These are phyloP conservation scores for Dioctria linearis DNA, from an alignment of 2,888 invertebrate genomes.

Conservation along the genomic window DNA sequence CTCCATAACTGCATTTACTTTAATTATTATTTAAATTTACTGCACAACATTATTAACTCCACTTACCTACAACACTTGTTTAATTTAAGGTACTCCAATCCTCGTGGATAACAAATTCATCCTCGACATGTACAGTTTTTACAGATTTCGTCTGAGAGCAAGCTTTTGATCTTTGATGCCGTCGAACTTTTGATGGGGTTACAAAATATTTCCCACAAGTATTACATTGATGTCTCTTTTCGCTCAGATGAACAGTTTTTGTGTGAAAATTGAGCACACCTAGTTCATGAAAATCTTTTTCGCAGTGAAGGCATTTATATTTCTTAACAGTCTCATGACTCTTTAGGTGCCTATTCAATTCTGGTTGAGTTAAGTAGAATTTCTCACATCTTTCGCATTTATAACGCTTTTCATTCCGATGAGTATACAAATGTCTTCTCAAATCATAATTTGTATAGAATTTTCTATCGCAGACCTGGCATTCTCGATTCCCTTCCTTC, in stretches of 20 bases:
- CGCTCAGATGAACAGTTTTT: conserved; percentile 14
- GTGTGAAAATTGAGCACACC: conserved; percentile 19
- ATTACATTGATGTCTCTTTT: conserved; percentile 12
- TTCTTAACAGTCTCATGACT: not conserved
- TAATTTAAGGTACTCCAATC: not conserved
- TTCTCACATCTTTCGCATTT: not conserved
- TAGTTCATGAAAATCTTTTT: not conserved
- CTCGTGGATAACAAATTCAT: conserved; percentile 6
- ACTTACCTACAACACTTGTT: no score
- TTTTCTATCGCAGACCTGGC: not conserved
- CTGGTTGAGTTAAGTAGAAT: not conserved
- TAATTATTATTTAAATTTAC: no score
- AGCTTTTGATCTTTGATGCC: conserved; percentile 14
- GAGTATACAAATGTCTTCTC: not conserved
- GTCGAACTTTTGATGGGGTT: not conserved
- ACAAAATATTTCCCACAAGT: conserved; percentile 10
- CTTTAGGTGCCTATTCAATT: conserved; percentile 10
- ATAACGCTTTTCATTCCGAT: conserved; percentile 13
- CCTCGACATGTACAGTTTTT: conserved; percentile 3
- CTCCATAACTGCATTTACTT: no score
- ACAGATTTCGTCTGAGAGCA: conserved; percentile 10
- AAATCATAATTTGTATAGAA: conserved; percentile 11
- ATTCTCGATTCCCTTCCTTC: not conserved
- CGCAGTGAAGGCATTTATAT: conserved; percentile 14
- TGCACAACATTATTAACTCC: no score